Conservation (phyloP, 2,888 invertebrate genomes). For the Scaeva pyrastri region DNA sequence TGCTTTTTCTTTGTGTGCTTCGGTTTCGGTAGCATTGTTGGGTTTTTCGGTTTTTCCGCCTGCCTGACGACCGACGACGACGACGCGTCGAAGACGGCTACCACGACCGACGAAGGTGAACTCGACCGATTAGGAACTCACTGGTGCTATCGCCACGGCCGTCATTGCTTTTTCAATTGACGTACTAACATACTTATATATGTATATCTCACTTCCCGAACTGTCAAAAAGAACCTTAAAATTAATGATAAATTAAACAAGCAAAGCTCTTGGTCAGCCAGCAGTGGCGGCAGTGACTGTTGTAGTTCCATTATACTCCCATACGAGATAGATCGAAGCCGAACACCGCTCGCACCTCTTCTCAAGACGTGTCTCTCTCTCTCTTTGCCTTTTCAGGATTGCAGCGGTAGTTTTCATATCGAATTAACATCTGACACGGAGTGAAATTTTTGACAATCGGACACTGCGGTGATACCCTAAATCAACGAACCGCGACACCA, state of each 20-base stretch:
- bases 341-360: not conserved
- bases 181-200: constrained; percentile 21
- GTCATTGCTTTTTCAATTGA: constrained; percentile 11
- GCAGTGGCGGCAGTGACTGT: not conserved
- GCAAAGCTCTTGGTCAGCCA: constrained; percentile 46
- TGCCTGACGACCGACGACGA: constrained; percentile 35
- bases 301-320: constrained; percentile 10
- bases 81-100: no score
- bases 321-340: not conserved
- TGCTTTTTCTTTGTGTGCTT: not conserved
- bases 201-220: constrained; percentile 59
- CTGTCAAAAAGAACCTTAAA: constrained; percentile 67
- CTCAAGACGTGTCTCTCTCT: not conserved
- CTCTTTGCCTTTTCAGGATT: constrained; percentile 2
- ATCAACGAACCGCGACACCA: constrained; percentile 58
- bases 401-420: constrained; percentile 44
- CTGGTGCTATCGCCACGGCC: not conserved
- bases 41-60: constrained; percentile 70
- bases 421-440: constrained; percentile 69
- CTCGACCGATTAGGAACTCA: constrained; percentile 26
- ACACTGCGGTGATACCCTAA: constrained; percentile 66
- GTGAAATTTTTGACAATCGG: constrained; percentile 72
- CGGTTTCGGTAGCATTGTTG: constrained; percentile 65
- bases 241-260: constrained; percentile 73
- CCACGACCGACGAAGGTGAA: constrained; percentile 10